Percentiles rank a stretch among this genome's conserved stretches.
phyloP scores from a whole-genome alignment of 2,797 vertebrate species.

The Mico argentatus region DNA sequence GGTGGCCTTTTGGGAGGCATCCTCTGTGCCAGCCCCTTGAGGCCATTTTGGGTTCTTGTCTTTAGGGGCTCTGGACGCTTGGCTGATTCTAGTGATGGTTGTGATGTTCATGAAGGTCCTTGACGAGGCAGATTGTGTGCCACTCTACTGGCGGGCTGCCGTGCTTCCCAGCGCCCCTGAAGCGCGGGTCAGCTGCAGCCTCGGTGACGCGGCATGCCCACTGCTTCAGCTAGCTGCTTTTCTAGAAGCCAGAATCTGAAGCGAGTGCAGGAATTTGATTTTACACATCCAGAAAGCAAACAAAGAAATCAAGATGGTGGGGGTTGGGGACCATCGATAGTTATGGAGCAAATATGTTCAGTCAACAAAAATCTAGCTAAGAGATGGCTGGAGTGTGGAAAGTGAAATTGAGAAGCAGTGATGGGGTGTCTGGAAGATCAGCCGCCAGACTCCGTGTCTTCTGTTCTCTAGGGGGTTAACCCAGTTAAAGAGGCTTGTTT shows the following conservation, averaged over 20 bases:
- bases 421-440: accelerated
- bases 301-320: no score
- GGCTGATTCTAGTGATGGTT: no score
- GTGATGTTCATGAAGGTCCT: no score
- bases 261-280: not conserved
- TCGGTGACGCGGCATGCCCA: no score
- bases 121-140: accelerated
- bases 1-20: accelerated
- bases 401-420: accelerated
- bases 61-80: no score
- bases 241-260: not conserved
- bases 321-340: not conserved
- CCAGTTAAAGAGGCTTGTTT: accelerated
- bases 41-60: not conserved
- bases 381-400: accelerated
- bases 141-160: accelerated
- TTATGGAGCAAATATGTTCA: accelerated
- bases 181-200: accelerated
- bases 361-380: not conserved
- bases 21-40: accelerated
- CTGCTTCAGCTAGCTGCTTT: not conserved
- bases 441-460: accelerated
- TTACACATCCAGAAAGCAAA: not conserved
- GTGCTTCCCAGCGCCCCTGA: not conserved
- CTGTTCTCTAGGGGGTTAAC: not conserved